Evolutionary conservation across 2,888 invertebrate species (phyloP).

Genomic region (Penaeus monodon): DNA sequence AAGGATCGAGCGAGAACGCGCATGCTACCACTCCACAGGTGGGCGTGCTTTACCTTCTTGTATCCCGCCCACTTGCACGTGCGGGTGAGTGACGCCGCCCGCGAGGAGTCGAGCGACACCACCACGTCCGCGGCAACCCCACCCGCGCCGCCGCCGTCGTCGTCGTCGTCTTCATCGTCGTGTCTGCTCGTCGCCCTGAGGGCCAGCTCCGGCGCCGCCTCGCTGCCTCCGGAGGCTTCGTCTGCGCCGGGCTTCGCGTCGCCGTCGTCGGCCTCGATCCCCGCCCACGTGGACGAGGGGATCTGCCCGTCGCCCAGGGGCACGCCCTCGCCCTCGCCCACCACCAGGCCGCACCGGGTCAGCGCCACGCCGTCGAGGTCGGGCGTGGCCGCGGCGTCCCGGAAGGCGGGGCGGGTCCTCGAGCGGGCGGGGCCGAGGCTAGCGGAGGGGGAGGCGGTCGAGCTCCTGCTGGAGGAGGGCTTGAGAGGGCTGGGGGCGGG

Average conservation of each 20-base stretch:
- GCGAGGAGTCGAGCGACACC: conserved; percentile 19
- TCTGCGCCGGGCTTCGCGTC: neutral
- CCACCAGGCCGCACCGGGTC: conserved; percentile 33
- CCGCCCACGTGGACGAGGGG: neutral
- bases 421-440: neutral
- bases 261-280: neutral
- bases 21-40: too few relatives aligned
- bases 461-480: neutral
- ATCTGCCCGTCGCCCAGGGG: neutral
- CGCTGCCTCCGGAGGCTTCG: neutral
- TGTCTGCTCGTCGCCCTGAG: neutral
- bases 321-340: conserved; percentile 35
- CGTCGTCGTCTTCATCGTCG: neutral
- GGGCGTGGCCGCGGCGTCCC: neutral
- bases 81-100: conserved; percentile 37
- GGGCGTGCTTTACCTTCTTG: conserved; percentile 23
- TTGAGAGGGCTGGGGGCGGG: neutral
- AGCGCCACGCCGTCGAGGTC: neutral
- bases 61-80: conserved; percentile 34
- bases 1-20: too few relatives aligned
- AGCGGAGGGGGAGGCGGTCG: neutral
- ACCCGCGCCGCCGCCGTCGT: neutral
- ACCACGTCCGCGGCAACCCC: neutral
- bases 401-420: neutral
- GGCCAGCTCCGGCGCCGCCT: neutral